Base-by-base conservation (phyloP, 1,140 invertebrate genomes). In the Drosophila simulans region DNA sequence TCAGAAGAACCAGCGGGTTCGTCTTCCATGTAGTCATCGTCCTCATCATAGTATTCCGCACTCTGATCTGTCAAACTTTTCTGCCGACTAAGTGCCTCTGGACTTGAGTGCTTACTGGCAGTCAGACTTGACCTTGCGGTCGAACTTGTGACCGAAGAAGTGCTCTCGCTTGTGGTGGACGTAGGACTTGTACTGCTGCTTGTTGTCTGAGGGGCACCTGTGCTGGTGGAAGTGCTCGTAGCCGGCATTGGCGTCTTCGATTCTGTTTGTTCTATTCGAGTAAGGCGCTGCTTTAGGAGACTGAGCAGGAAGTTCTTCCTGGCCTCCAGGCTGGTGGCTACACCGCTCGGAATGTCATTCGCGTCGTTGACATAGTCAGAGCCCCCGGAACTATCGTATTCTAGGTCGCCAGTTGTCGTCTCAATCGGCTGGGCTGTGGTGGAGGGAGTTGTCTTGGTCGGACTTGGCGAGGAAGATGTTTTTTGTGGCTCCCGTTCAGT, bases 351-450 rank as follows among this genome's bases (percentile, higher is more conserved):
- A 8, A 58, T 37, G 46, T 86, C 65, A 7, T 57, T 65, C 5
- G 59, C 71, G 0, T 88, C 84, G 11, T 88, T 88, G 11, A 46
- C 58, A 59, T 86, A 86, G 22, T 86, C 83, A 2, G 60, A 70
- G 22, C 75, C 74, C 25, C 52, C 51, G 48, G 59, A 74, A 20
- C 73, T 69, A 1, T 76, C 77, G 20, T 79, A 79, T 27, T 86
- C 79, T 7, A 31, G 42, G 4, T 80, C 58, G 1, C 22, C 37
- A 5, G 25, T 10, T n/a, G 54, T 69, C 1, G 22, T 22, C 5
- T 34, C 43, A n/a, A 10, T 31, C 8, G 37, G 45, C 35, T 10
- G 10, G 13, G 35, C n/a, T 15, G 17, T 46, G 10, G 37, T 27
- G 3, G 46, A 34, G 31, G 51, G 7, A 40, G 10, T 7, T 10